Conservation (phyloP, 1,140 invertebrate genomes). For the Pogonognathellus flavescens region DNA sequence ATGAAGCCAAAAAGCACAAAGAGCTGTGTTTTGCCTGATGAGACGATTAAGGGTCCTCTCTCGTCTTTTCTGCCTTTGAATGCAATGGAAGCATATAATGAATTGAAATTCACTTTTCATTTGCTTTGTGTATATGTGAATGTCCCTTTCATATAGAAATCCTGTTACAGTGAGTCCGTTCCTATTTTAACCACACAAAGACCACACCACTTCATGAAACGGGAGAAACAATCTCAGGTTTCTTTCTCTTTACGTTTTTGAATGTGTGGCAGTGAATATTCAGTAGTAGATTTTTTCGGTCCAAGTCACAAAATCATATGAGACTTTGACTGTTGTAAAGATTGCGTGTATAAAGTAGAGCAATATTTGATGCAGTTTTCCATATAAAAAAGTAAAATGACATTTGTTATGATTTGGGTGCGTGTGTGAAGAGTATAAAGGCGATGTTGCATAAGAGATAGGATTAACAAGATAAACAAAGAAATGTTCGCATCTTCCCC, state of each 20-base stretch:
- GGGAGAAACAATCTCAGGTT: not conserved
- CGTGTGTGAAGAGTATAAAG: not conserved
- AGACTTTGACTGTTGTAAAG: not conserved
- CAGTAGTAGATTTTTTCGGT: too few relatives aligned
- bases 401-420: not conserved
- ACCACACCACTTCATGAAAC: not conserved
- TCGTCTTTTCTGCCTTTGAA: too few relatives aligned
- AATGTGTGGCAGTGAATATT: not conserved
- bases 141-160: not conserved
- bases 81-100: too few relatives aligned
- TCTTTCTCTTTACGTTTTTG: not conserved
- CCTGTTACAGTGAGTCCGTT: not conserved
- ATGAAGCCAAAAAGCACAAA: not conserved
- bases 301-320: not conserved
- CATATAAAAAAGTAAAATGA: too few relatives aligned
- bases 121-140: too few relatives aligned
- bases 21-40: slow-evolving; percentile 1
- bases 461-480: too few relatives aligned
- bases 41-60: not conserved
- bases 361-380: too few relatives aligned
- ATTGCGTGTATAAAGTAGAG: too few relatives aligned
- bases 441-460: too few relatives aligned
- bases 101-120: too few relatives aligned
- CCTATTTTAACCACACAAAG: not conserved
- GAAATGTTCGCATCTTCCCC: too few relatives aligned